Conservation (phyloP, 1,140 invertebrate species). For the Pseudobourletiella spinata region DNA sequence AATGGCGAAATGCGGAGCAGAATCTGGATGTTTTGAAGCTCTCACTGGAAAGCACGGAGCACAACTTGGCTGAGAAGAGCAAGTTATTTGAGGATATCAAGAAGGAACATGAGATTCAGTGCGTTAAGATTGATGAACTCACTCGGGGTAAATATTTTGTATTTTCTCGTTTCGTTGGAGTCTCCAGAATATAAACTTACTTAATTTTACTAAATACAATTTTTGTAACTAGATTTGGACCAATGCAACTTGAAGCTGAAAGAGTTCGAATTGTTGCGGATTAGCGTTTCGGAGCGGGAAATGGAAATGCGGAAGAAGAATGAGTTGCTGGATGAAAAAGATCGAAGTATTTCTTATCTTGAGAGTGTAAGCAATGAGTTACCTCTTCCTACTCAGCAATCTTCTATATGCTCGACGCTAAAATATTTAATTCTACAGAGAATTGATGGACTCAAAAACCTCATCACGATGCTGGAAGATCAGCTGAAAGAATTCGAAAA, state of each 20-base stretch:
- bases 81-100: background rate
- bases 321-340: background rate
- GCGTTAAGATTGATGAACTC: no score
- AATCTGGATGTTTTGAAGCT: background rate
- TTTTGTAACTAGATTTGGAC: no score
- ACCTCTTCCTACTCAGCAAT: no score
- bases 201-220: no score
- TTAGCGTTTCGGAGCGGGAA: background rate
- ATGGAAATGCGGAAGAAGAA: background rate
- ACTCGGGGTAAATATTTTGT: no score
- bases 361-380: no score
- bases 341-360: background rate
- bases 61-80: background rate
- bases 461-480: constrained; percentile 65
- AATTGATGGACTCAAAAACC: constrained; percentile 63
- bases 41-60: background rate
- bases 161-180: no score
- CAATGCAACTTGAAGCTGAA: no score
- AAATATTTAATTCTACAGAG: no score
- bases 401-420: no score
- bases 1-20: background rate
- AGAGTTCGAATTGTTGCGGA: background rate
- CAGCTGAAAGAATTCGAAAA: constrained; percentile 69
- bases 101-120: no score
- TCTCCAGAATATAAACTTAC: no score